Evolutionary conservation across 2,888 invertebrate genomes (phyloP).

Genomic region (Eupithecia subumbrata): DNA sequence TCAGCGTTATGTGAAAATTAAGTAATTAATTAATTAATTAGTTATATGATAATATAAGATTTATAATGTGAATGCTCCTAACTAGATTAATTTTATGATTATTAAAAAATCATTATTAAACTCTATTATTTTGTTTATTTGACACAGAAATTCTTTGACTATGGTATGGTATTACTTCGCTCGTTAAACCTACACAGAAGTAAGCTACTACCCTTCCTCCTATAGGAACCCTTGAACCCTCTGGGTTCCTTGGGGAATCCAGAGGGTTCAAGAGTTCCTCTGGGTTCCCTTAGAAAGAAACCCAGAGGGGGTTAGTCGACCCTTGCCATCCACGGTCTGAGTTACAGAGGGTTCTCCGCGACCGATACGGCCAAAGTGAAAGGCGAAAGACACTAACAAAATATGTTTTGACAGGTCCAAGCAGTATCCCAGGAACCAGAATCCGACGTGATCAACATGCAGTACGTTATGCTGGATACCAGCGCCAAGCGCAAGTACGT

Average conservation of each 20-base stretch:
- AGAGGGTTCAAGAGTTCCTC: no score
- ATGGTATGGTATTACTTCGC: no score
- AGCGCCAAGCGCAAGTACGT: slow-evolving; percentile 45
- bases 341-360: neutral
- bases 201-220: no score
- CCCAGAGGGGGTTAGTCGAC: no score
- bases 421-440: slow-evolving; percentile 34
- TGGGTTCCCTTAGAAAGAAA: no score
- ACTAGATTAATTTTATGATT: neutral
- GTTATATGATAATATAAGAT: neutral
- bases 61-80: neutral
- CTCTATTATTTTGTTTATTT: neutral
- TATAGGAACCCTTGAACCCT: no score
- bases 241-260: no score
- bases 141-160: no score
- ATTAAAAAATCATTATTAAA: neutral
- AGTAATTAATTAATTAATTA: no score
- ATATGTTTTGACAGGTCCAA: slow-evolving; percentile 13
- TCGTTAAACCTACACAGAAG: no score
- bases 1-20: neutral
- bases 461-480: slow-evolving; percentile 60
- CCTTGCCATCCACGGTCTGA: neutral
- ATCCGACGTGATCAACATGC: slow-evolving; percentile 50
- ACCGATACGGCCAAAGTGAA: neutral
- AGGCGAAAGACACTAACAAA: neutral